phyloP scores from a whole-genome alignment of 2,797 vertebrate species.

The Gambelia wislizenii region DNA sequence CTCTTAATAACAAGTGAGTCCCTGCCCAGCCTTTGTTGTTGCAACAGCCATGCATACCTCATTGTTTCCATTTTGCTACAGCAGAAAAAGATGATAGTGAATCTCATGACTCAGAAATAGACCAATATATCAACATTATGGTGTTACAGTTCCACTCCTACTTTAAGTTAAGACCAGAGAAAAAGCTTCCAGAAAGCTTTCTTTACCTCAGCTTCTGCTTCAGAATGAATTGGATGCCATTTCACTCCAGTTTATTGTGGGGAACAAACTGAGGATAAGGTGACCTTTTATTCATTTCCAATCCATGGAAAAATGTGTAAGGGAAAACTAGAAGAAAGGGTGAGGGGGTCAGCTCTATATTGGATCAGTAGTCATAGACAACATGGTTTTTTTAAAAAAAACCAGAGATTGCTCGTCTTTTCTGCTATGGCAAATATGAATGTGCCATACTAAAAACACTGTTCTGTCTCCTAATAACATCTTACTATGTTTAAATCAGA shows the following conservation, averaged over 20 bases:
- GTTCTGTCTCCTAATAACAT: too few species aligned
- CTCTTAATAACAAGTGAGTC: slow-evolving; percentile 52
- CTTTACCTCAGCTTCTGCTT: slow-evolving; percentile 20
- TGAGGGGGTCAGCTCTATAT: not conserved
- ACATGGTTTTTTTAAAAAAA: not conserved
- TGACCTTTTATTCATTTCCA: not conserved
- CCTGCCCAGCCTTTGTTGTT: slow-evolving; percentile 38
- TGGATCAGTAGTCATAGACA: not conserved
- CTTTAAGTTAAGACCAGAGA: slow-evolving; percentile 25
- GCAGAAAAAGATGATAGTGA: slow-evolving; percentile 40
- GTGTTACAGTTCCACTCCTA: slow-evolving; percentile 23
- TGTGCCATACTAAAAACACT: not conserved
- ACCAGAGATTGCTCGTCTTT: too few species aligned
- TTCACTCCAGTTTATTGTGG: slow-evolving; percentile 1
- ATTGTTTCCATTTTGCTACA: slow-evolving; percentile 45
- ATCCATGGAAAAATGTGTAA: not conserved
- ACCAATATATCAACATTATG: slow-evolving; percentile 27
- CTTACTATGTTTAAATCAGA: too few species aligned
- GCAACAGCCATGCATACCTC: slow-evolving; percentile 42
- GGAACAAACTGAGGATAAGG: not conserved
- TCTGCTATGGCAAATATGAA: not conserved
- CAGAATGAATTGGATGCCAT: slow-evolving; percentile 6
- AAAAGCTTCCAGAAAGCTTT: slow-evolving; percentile 17
- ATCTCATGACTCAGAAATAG: slow-evolving; percentile 31
- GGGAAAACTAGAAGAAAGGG: not conserved